Evolutionary conservation across 2,113 vertebrate species (phyloP).

Genomic region (Poeciliopsis occidentalis): DNA sequence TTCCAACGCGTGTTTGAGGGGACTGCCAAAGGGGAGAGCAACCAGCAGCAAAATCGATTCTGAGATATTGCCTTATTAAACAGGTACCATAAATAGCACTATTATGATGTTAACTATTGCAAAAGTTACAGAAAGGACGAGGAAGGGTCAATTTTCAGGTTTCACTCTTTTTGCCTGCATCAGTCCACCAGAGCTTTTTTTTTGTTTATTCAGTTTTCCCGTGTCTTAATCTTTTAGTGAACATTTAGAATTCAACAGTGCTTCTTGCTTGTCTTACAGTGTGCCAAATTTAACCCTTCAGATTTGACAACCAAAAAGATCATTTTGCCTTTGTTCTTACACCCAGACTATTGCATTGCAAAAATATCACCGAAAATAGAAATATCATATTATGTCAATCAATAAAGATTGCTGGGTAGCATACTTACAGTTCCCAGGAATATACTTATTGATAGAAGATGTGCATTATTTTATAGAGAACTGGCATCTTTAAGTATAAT

Average conservation of each 20-base stretch:
- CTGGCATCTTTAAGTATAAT: slow-evolving; percentile 70
- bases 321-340: background rate
- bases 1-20: slow-evolving; percentile 76
- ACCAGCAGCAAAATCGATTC: slow-evolving; percentile 88
- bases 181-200: slow-evolving; percentile 8
- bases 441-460: slow-evolving; percentile 76
- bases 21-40: slow-evolving; percentile 65
- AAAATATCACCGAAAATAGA: slow-evolving; percentile 30
- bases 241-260: slow-evolving; percentile 7
- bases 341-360: background rate
- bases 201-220: background rate
- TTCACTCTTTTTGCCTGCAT: slow-evolving; percentile 33
- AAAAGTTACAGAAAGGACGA: slow-evolving; percentile 71
- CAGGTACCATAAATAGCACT: slow-evolving; percentile 87
- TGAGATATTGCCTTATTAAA: slow-evolving; percentile 92
- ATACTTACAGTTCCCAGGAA: slow-evolving; percentile 69
- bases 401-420: slow-evolving; percentile 77
- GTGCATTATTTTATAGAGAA: slow-evolving; percentile 77
- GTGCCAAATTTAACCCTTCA: background rate
- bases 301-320: background rate
- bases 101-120: slow-evolving; percentile 82
- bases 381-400: slow-evolving; percentile 76
- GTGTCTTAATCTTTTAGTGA: background rate
- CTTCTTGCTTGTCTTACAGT: background rate
- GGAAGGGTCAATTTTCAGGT: slow-evolving; percentile 58